Conservation (phyloP, 2,888 invertebrate genomes). For the Myathropa florea region DNA sequence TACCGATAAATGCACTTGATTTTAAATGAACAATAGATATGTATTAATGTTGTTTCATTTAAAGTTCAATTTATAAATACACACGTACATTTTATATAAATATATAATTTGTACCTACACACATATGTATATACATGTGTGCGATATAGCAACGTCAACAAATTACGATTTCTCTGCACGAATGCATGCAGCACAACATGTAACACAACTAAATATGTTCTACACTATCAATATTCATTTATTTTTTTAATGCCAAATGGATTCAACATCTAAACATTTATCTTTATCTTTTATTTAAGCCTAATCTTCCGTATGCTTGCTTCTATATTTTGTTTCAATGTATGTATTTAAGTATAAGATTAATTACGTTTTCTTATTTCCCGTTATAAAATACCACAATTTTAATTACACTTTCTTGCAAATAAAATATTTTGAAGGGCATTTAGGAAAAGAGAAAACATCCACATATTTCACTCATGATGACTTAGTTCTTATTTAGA, state of each 20-base stretch:
- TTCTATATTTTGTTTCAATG: not conserved
- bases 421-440: not conserved
- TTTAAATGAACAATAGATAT: not conserved
- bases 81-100: not conserved
- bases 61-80: not conserved
- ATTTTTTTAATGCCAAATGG: too few relatives aligned
- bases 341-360: not conserved
- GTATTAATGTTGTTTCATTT: not conserved
- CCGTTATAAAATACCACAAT: not conserved
- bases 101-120: not conserved
- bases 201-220: not conserved
- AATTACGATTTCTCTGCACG: conserved; percentile 4
- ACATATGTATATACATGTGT: not conserved
- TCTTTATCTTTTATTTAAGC: not conserved
- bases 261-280: too few relatives aligned
- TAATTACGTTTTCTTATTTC: not conserved
- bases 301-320: not conserved
- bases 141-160: conserved; percentile 30
- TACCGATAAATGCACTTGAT: not conserved
- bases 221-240: too few relatives aligned
- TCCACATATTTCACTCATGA: not conserved
- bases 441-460: not conserved
- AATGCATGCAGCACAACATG: not conserved
- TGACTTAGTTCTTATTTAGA: not conserved
- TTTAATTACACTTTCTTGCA: not conserved